These are phyloP conservation scores for Strigops habroptila DNA, from an alignment of 2,113 vertebrate species.

Conservation along the genomic window DNA sequence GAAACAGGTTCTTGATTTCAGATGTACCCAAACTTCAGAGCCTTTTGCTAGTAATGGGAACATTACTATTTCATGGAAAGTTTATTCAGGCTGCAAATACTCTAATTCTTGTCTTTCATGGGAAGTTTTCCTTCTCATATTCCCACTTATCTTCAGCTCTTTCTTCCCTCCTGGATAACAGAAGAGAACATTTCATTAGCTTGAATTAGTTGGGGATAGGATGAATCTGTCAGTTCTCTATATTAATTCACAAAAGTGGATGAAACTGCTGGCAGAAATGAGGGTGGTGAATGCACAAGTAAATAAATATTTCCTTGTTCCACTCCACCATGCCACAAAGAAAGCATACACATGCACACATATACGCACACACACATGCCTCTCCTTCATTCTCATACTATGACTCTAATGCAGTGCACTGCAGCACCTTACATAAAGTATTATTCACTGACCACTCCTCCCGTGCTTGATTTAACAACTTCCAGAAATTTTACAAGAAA, in stretches of 20 bases:
- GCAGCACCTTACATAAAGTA: not conserved
- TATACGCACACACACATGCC: accelerated
- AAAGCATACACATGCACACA: not conserved
- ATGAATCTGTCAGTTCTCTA: not conserved
- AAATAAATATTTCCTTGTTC: not conserved
- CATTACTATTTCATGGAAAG: not conserved
- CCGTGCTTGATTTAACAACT: not conserved
- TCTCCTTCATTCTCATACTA: not conserved
- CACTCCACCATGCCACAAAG: not conserved
- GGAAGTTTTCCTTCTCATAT: not conserved
- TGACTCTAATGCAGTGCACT: not conserved
- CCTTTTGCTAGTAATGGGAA: not conserved
- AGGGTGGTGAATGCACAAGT: not conserved
- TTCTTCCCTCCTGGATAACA: not conserved
- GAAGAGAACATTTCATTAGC: not conserved
- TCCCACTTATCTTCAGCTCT: not conserved
- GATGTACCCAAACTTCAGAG: not conserved
- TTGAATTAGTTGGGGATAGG: not conserved
- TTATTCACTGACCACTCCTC: not conserved
- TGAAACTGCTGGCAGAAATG: not conserved
- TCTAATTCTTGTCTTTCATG: not conserved
- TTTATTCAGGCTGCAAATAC: not conserved
- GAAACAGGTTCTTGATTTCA: not conserved
- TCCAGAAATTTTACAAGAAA: not conserved
- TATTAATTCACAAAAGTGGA: not conserved